Percentiles rank a stretch among this genome's conserved stretches.
Evolutionary conservation across 2,797 vertebrate genomes (phyloP).

Genomic region (Nothura maculosa): DNA sequence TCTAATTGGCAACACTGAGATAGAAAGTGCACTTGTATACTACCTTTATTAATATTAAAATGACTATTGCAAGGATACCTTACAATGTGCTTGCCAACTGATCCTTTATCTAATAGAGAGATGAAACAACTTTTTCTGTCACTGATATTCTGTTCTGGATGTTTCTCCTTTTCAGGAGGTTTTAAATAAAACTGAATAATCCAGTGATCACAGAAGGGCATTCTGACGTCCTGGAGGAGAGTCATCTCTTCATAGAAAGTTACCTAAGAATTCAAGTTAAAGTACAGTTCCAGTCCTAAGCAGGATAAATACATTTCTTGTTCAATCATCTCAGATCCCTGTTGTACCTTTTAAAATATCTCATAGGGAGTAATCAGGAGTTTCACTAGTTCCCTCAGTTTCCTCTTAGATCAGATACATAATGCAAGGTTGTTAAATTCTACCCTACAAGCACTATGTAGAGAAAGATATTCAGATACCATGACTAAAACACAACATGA

Average conservation of each 20-base stretch:
- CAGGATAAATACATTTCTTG: background rate
- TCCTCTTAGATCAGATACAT: background rate
- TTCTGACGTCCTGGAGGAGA: background rate
- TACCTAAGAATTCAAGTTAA: background rate
- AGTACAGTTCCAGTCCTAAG: background rate
- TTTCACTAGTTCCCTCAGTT: background rate
- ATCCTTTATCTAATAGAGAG: constrained; percentile 22
- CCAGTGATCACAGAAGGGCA: background rate
- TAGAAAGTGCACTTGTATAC: constrained; percentile 19
- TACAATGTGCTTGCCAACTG: constrained; percentile 30
- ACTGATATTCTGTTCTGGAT: background rate
- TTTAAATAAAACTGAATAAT: background rate
- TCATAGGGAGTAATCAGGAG: background rate
- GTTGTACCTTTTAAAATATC: background rate
- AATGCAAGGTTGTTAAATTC: background rate
- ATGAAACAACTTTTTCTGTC: background rate
- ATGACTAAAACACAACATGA: background rate
- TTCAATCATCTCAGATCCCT: background rate
- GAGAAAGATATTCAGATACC: background rate
- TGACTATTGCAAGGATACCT: constrained; percentile 10
- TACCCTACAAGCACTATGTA: background rate
- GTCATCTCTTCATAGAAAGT: background rate
- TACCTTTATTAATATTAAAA: constrained; percentile 67
- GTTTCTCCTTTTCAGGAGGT: background rate
- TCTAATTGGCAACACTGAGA: constrained; percentile 44